phyloP scores from a whole-genome alignment of 1,140 invertebrate species.

The Trichonephila clavipes region DNA sequence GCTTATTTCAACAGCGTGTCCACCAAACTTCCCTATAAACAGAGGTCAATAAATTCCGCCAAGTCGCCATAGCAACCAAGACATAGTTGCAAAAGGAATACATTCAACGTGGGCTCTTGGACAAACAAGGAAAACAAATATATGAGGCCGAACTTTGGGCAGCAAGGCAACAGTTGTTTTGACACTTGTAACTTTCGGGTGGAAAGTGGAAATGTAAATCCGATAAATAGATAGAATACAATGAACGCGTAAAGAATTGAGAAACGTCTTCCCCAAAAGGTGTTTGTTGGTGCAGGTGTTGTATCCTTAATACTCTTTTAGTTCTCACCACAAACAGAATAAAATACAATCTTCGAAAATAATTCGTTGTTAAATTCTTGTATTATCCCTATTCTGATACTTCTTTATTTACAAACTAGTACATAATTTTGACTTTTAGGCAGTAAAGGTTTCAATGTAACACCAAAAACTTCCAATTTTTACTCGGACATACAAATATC shows the following conservation, averaged over 20 bases:
- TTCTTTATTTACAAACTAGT: too few relatives aligned
- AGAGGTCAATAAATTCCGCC: conserved; percentile 66
- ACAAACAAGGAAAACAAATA: conserved; percentile 28
- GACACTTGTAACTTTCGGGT: background rate
- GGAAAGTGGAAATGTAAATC: background rate
- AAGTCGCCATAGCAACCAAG: conserved; percentile 39
- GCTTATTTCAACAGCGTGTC: conserved; percentile 57
- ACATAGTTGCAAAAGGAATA: background rate
- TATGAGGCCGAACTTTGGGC: background rate
- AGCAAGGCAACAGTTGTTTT: background rate
- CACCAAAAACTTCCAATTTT: too few relatives aligned
- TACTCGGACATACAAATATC: too few relatives aligned
- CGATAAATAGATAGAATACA: background rate
- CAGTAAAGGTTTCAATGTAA: too few relatives aligned
- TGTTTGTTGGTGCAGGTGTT: background rate
- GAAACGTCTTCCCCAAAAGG: background rate
- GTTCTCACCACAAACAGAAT: too few relatives aligned
- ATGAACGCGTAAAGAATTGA: background rate
- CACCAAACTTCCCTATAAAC: conserved; percentile 63
- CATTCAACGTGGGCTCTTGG: background rate
- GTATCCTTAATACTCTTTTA: too few relatives aligned
- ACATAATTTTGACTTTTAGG: too few relatives aligned
- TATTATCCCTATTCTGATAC: too few relatives aligned
- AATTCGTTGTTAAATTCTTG: too few relatives aligned
- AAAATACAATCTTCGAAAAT: too few relatives aligned